A percentile compares a stretch with the other conserved stretches of the same genome.
Evolutionary conservation across 2,113 vertebrate genomes (phyloP).

Genomic region (Hyla sarda): DNA sequence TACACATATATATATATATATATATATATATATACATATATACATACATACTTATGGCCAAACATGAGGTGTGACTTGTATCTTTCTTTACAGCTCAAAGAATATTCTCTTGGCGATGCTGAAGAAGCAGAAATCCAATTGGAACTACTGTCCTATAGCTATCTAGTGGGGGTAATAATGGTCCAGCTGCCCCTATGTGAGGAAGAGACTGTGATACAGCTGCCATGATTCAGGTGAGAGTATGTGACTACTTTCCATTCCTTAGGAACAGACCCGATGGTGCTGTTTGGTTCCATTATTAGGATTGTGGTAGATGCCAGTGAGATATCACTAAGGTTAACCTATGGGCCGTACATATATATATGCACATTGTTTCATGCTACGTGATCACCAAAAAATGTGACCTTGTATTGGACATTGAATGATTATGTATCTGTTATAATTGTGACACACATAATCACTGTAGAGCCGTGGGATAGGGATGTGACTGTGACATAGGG

Average conservation of each 20-base stretch:
- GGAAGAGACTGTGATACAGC: not conserved
- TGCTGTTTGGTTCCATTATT: not conserved
- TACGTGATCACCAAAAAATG: too few species aligned
- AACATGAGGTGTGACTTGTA: not conserved
- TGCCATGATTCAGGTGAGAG: slow-evolving; percentile 56
- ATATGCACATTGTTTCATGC: too few species aligned
- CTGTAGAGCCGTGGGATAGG: too few species aligned
- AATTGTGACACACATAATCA: too few species aligned
- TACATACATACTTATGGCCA: not conserved
- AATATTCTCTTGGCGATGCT: not conserved
- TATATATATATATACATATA: not conserved
- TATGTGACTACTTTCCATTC: too few species aligned
- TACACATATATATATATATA: not conserved
- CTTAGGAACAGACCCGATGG: too few species aligned
- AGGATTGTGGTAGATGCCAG: too few species aligned
- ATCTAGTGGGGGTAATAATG: not conserved
- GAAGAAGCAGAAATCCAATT: slow-evolving; percentile 9
- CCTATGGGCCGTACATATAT: too few species aligned
- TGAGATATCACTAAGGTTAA: too few species aligned
- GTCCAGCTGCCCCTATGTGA: not conserved
- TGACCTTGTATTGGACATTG: too few species aligned
- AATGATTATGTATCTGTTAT: too few species aligned
- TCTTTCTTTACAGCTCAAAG: not conserved
- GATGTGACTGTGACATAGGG: too few species aligned
- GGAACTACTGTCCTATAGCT: not conserved